A percentile compares a stretch with the other conserved stretches of the same genome.
Conservation (phyloP, 2,797 vertebrate genomes). For the Silurus aristotelis region DNA sequence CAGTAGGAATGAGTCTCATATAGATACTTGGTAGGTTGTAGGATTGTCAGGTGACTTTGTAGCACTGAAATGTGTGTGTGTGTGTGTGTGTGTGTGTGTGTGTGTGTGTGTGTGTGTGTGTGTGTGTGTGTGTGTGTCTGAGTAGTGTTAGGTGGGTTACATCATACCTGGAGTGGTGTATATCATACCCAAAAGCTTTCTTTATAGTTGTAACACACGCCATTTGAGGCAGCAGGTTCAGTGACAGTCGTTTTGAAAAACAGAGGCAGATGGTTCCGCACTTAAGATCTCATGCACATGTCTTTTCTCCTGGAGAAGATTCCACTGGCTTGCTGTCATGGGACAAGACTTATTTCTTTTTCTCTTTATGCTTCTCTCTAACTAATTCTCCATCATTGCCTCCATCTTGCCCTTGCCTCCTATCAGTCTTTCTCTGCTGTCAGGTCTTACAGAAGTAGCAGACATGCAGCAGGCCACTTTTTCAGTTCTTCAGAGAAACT, state of each 20-base stretch:
- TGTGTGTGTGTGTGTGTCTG: conserved; percentile 45
- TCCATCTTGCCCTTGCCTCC: conserved; percentile 39
- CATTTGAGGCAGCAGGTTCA: conserved; percentile 49
- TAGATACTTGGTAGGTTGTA: background rate
- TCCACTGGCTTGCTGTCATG: conserved; percentile 49
- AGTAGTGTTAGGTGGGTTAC: background rate
- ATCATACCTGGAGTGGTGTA: conserved; percentile 12
- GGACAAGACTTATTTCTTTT: conserved; percentile 51
- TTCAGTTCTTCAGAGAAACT: conserved; percentile 28
- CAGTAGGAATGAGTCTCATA: background rate
- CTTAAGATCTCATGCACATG: conserved; percentile 71
- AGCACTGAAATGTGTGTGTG: conserved; percentile 45
- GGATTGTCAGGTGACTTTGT: conserved; percentile 23
- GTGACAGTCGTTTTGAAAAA: conserved; percentile 58
- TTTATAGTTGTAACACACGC: conserved; percentile 45
- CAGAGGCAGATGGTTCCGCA: conserved; percentile 69
- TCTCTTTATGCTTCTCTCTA: conserved; percentile 43
- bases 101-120: conserved; percentile 36
- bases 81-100: background rate
- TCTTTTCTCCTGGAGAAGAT: conserved; percentile 54
- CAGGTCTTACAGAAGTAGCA: conserved; percentile 15
- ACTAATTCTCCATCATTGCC: conserved; percentile 55
- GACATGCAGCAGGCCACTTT: background rate
- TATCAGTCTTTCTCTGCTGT: conserved; percentile 31
- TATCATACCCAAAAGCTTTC: conserved; percentile 47